These are phyloP conservation scores for Lutra lutra DNA, from an alignment of 2,797 vertebrate genomes.

Conservation along the genomic window DNA sequence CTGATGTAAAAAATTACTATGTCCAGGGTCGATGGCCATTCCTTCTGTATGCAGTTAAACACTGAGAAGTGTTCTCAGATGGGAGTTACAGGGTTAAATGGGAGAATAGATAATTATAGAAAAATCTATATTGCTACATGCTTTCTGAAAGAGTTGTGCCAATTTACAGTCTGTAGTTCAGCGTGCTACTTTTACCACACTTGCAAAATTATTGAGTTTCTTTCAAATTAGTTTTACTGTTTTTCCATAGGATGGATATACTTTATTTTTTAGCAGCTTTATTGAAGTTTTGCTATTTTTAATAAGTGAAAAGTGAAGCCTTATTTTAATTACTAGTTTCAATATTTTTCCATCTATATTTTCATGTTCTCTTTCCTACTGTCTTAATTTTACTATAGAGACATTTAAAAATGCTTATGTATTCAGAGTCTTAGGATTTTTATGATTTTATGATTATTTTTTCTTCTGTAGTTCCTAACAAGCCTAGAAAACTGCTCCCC, in stretches of 20 bases:
- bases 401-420: not conserved
- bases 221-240: conserved; percentile 65
- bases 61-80: conserved; percentile 40
- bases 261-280: conserved; percentile 36
- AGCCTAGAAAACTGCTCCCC: not conserved
- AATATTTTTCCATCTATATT: conserved; percentile 13
- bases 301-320: conserved; percentile 25
- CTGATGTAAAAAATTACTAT: conserved; percentile 10
- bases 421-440: not conserved
- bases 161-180: not conserved
- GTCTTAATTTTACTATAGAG: not conserved
- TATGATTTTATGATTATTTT: not conserved
- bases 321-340: conserved; percentile 61
- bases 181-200: conserved; percentile 3
- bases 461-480: conserved; percentile 17
- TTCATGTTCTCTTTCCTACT: conserved; percentile 5
- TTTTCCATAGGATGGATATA: not conserved
- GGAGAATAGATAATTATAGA: conserved; percentile 54
- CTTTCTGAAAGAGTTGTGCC: conserved; percentile 32
- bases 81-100: conserved; percentile 42
- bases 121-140: conserved; percentile 45
- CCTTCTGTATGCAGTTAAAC: not conserved
- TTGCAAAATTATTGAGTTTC: conserved; percentile 36
- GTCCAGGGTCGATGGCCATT: not conserved
- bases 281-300: conserved; percentile 64